Base-by-base conservation (phyloP, 2,888 invertebrate genomes). In the Petrolisthes cinctipes region DNA sequence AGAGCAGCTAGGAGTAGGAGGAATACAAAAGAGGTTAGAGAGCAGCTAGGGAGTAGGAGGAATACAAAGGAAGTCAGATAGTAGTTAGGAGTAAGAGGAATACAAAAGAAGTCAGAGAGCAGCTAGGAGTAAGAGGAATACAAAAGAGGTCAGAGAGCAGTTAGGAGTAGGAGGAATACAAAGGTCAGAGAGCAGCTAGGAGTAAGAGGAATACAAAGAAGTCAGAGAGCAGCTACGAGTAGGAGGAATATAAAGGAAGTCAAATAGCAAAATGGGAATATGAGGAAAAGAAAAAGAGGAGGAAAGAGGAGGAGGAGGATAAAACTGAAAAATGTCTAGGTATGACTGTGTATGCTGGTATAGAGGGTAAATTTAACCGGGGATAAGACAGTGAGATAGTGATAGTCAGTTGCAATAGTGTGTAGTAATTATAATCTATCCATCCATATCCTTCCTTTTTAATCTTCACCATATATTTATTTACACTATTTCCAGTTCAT, bases 191-290 rank as follows among this genome's bases (percentile, higher is more conserved):
- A n/a, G 57, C 11, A 9, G 20, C 14, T n/a, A 23, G 20, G 57
- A 20, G 82, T 20, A 53, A 4, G 82, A 83, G 73, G n/a, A 71
- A 61, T 23, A 61, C 61, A 81, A 7, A 51, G 61, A 57, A 20
- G 6, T 56, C 20, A 73, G n/a, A 54, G 73, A 73, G 54, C n/a
- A 56, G 80, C 5, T n/a, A 7, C 9, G 23, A 23, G 14, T 1
- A 57, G 57, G n/a, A 20, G 53, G 81, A 81, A 20, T n/a, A 51
- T n/a, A 20, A 81, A 2, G 53, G 4, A 57, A 4, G 17, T 14
- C 20, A 4, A n/a, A 53, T 23, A 51, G 53, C n/a, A 57, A 51
- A 57, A 51, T 3, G 61, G 53, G 81, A 81, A 20, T 61, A 61
- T 61, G 61, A 61, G 14, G 61, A 14, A 14, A 14, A 61, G 61